phyloP scores from a whole-genome alignment of 1,140 invertebrate species.

The Diorhabda elongata region DNA sequence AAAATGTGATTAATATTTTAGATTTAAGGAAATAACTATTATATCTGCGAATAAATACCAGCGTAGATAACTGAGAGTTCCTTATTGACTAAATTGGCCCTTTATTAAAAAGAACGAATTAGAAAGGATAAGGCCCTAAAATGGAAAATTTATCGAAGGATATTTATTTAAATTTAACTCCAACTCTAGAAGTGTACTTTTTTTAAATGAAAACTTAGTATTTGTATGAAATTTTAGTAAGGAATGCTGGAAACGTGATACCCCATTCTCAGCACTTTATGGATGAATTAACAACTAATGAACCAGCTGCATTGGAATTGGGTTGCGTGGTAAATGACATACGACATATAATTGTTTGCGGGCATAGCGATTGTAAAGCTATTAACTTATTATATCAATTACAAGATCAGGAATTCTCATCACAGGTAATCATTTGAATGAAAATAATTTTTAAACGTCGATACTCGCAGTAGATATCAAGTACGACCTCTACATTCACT shows the following conservation, averaged over 20 bases:
- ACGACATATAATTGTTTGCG: constrained; percentile 90
- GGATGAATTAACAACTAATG: constrained; percentile 84
- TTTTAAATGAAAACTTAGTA: neutral
- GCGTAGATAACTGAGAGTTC: too few species aligned
- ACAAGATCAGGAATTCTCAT: constrained; percentile 70
- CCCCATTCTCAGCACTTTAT: constrained; percentile 85
- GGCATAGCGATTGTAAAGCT: constrained; percentile 96
- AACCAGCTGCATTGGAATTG: constrained; percentile 90
- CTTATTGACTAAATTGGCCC: too few species aligned
- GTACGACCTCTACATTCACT: too few species aligned
- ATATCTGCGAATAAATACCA: too few species aligned
- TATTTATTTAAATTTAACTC: too few species aligned
- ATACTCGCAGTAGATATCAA: too few species aligned
- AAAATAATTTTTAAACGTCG: neutral
- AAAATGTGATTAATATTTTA: too few species aligned
- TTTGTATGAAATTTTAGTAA: constrained; percentile 56
- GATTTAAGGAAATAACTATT: too few species aligned
- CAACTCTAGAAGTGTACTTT: too few species aligned
- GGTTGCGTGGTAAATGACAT: constrained; percentile 92
- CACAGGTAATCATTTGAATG: constrained; percentile 52
- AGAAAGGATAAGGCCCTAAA: too few species aligned
- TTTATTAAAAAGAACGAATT: too few species aligned
- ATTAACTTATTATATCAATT: constrained; percentile 89
- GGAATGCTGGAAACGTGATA: constrained; percentile 92
- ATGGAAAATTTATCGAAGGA: too few species aligned